phyloP scores from a whole-genome alignment of 2,888 invertebrate genomes.

The Harpalus rubripes region DNA sequence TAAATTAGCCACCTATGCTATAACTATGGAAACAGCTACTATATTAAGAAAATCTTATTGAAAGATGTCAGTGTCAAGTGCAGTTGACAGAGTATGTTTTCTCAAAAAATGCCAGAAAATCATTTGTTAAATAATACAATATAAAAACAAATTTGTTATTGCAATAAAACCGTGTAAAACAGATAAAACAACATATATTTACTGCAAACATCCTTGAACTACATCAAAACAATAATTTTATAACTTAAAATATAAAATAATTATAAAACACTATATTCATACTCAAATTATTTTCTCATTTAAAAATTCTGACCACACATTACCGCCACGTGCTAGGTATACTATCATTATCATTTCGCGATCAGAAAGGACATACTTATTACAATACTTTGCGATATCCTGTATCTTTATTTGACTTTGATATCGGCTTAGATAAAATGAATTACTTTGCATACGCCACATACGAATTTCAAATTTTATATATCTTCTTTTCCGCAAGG shows the following conservation, averaged over 20 bases:
- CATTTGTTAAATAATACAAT: background rate
- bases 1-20: no score
- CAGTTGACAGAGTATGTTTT: no score
- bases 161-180: background rate
- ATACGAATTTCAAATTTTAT: conserved; percentile 2
- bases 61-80: no score
- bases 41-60: no score
- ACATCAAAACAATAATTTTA: conserved; percentile 29
- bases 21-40: no score
- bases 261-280: conserved; percentile 25
- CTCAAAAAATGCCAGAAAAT: no score
- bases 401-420: background rate
- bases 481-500: conserved; percentile 10
- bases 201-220: conserved; percentile 20
- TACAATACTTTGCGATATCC: conserved; percentile 36
- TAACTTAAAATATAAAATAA: conserved; percentile 39
- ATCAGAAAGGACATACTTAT: conserved; percentile 24
- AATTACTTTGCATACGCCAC: conserved; percentile 18
- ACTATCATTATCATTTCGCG: conserved; percentile 1
- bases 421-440: background rate
- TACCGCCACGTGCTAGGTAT: background rate
- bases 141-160: background rate
- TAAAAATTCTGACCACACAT: conserved; percentile 7
- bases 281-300: conserved; percentile 27
- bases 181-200: background rate